phyloP scores from a whole-genome alignment of 1,140 invertebrate genomes.

The Drosophila arizonae region DNA sequence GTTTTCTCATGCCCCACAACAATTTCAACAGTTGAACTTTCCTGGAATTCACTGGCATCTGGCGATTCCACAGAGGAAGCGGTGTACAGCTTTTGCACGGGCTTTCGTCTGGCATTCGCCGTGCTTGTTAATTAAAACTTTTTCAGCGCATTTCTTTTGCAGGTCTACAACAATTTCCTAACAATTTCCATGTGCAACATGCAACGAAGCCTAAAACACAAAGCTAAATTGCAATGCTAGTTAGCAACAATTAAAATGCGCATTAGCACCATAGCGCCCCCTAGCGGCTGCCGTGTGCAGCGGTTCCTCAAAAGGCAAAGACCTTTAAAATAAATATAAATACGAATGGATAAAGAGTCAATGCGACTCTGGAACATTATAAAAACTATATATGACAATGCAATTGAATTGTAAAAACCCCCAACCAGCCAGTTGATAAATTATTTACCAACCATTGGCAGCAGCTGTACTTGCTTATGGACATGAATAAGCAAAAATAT shows the following conservation, averaged over 20 bases:
- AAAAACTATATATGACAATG: conserved; percentile 58
- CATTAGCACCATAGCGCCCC: conserved; percentile 25
- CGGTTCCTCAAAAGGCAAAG: conserved; percentile 38
- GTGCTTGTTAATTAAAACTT: conserved; percentile 63
- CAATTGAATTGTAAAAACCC: conserved; percentile 48
- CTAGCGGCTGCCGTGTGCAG: conserved; percentile 27
- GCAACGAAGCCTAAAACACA: conserved; percentile 34
- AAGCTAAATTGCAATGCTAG: conserved; percentile 1
- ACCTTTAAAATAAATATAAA: conserved; percentile 20
- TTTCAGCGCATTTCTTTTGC: conserved; percentile 26
- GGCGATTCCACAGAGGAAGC: conserved; percentile 29
- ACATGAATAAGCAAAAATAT: conserved; percentile 42
- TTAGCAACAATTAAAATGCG: conserved; percentile 9
- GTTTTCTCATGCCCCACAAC: conserved; percentile 56
- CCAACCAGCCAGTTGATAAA: conserved; percentile 1
- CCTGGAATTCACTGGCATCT: conserved; percentile 60
- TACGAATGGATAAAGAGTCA: conserved; percentile 15
- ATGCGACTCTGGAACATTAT: conserved; percentile 22
- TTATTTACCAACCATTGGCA: conserved; percentile 29
- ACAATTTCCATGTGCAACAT: conserved; percentile 31
- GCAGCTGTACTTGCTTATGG: conserved; percentile 47
- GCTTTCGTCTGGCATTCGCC: conserved; percentile 39
- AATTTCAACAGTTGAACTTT: conserved; percentile 74
- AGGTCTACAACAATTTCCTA: conserved; percentile 13
- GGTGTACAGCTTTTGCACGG: conserved; percentile 16